A percentile compares a stretch with the other conserved stretches of the same genome.
Evolutionary conservation across 2,888 invertebrate species (phyloP).

Genomic region (Drosophila bunnanda): DNA sequence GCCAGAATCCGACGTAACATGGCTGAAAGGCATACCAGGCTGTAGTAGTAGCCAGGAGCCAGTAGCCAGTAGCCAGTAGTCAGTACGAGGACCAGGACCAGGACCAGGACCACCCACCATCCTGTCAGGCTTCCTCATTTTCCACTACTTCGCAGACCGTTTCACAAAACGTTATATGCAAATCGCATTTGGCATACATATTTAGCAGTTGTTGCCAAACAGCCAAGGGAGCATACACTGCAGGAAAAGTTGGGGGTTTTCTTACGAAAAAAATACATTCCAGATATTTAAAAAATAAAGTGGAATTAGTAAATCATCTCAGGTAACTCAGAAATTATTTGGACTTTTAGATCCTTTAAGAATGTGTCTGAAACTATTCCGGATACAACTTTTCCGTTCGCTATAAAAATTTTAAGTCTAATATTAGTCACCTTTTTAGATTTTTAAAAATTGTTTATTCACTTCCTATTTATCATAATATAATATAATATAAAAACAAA

Average conservation of each 20-base stretch:
- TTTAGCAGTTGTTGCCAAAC: slow-evolving; percentile 68
- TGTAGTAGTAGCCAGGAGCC: slow-evolving; percentile 12
- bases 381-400: not conserved
- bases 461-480: no score
- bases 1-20: slow-evolving; percentile 51
- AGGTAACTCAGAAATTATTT: not conserved
- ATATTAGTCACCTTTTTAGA: no score
- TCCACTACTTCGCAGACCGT: slow-evolving; percentile 33
- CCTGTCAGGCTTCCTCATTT: slow-evolving; percentile 19
- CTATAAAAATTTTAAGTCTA: not conserved
- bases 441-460: no score
- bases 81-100: not conserved
- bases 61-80: slow-evolving; percentile 20
- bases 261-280: fast-evolving
- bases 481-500: not conserved
- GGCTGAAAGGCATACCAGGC: slow-evolving; percentile 70
- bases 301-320: not conserved
- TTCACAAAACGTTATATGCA: slow-evolving; percentile 71
- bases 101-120: not conserved
- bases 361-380: not conserved
- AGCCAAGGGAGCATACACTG: slow-evolving; percentile 27
- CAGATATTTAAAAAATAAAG: not conserved
- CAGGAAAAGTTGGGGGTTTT: not conserved
- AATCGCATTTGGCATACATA: slow-evolving; percentile 78
- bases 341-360: not conserved